phyloP scores from a whole-genome alignment of 1,140 invertebrate species.

The Euwallacea similis region DNA sequence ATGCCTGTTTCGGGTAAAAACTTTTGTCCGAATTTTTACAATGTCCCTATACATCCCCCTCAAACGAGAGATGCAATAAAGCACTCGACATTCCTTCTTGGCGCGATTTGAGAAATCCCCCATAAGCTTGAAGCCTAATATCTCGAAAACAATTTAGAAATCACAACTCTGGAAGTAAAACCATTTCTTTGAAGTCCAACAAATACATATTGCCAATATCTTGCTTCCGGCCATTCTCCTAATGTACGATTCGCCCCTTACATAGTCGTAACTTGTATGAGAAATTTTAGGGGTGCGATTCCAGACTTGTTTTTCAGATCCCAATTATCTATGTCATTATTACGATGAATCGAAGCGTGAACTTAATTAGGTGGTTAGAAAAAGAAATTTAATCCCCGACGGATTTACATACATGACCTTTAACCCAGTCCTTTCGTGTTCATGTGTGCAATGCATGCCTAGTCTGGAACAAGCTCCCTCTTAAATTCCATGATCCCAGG shows the following conservation, averaged over 20 bases:
- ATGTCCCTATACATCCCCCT: no score
- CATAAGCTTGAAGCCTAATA: constrained; percentile 25
- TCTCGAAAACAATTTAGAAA: constrained; percentile 33
- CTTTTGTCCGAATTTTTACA: no score
- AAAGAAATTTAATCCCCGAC: no score
- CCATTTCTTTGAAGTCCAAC: constrained; percentile 35
- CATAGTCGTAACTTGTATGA: constrained; percentile 34
- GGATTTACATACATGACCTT: no score
- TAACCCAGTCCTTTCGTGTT: no score
- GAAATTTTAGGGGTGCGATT: constrained; percentile 15
- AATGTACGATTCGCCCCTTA: constrained; percentile 35
- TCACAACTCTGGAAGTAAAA: constrained; percentile 37
- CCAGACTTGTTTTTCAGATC: neutral
- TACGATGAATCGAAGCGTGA: no score
- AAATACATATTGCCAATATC: constrained; percentile 40
- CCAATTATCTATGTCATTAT: no score
- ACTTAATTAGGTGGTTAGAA: no score
- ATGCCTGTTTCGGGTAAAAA: no score
- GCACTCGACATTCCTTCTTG: neutral
- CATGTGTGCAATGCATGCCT: neutral
- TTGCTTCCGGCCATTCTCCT: constrained; percentile 38
- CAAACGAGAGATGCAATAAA: neutral
- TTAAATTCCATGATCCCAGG: constrained; percentile 32
- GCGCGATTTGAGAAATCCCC: constrained; percentile 1
- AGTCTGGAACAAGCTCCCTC: constrained; percentile 8